These are phyloP conservation scores for Pelobates fuscus DNA, from an alignment of 2,113 vertebrate genomes.

Conservation along the genomic window DNA sequence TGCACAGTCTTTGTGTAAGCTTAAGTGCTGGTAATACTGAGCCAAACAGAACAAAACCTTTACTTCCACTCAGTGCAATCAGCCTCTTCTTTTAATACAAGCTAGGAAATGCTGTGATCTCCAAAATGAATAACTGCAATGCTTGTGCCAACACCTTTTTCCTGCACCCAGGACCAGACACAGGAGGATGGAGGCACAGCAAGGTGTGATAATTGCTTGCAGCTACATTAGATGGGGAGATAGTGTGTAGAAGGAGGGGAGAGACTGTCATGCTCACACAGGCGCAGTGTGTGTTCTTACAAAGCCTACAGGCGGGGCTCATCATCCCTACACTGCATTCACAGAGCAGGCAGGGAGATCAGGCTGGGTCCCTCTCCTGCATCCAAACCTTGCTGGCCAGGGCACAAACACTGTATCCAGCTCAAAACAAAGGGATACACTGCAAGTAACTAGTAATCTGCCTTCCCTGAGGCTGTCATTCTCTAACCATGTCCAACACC, in stretches of 20 bases:
- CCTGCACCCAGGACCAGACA: background rate
- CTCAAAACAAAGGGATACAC: slow-evolving; percentile 27
- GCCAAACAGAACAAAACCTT: slow-evolving; percentile 33
- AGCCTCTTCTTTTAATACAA: too few relatives aligned
- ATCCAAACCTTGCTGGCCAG: slow-evolving; percentile 9
- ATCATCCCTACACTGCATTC: background rate
- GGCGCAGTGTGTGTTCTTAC: slow-evolving; percentile 35
- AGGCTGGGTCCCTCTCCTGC: slow-evolving; percentile 12
- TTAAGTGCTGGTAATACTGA: slow-evolving; percentile 12
- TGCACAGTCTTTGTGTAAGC: slow-evolving; percentile 38
- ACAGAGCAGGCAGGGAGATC: slow-evolving; percentile 30
- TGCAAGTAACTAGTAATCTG: background rate
- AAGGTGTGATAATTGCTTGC: slow-evolving; percentile 41
- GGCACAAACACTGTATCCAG: background rate
- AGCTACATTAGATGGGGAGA: slow-evolving; percentile 37
- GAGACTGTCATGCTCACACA: slow-evolving; percentile 33
- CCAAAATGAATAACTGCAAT: background rate
- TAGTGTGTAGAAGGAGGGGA: slow-evolving; percentile 39
- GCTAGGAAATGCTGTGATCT: background rate
- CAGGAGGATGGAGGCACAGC: slow-evolving; percentile 8
- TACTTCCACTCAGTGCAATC: slow-evolving; percentile 3
- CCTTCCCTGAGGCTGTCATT: slow-evolving; percentile 12
- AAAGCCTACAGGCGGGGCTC: slow-evolving; percentile 42
- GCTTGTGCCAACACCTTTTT: background rate
- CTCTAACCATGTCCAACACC: slow-evolving; percentile 1